These are phyloP conservation scores for Cotesia vestalis DNA, from an alignment of 1,140 invertebrate species.

Conservation along the genomic window DNA sequence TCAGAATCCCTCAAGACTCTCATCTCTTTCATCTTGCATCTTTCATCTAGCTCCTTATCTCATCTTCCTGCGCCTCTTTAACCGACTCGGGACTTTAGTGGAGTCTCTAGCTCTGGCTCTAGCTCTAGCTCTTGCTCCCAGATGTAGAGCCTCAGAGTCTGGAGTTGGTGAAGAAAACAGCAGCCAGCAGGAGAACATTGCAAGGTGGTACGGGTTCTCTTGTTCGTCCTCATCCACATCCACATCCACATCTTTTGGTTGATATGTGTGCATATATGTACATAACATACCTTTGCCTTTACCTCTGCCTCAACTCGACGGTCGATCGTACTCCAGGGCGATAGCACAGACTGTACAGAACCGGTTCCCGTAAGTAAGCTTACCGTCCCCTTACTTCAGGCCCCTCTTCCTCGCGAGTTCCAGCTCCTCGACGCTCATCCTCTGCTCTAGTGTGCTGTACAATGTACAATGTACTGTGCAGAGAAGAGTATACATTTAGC, in stretches of 20 bases:
- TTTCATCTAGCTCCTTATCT: no score
- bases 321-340: neutral
- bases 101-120: neutral
- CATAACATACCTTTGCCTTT: conserved; percentile 3
- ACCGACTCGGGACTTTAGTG: no score
- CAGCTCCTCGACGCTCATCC: conserved; percentile 17
- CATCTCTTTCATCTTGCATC: neutral
- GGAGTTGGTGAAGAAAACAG: conserved; percentile 1
- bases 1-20: conserved; percentile 18
- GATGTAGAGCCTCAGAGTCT: no score
- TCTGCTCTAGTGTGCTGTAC: neutral
- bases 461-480: no score
- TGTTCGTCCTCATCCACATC: no score
- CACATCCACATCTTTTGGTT: no score
- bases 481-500: neutral
- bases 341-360: conserved; percentile 24
- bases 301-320: no score
- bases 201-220: no score
- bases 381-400: conserved; percentile 13
- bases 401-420: conserved; percentile 18
- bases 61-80: no score
- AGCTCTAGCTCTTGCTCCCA: no score
- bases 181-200: conserved; percentile 20
- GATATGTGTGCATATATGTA: neutral
- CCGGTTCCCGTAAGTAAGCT: conserved; percentile 34